Evolutionary conservation across 2,888 invertebrate species (phyloP).

Genomic region (Phyto melanocephala): DNA sequence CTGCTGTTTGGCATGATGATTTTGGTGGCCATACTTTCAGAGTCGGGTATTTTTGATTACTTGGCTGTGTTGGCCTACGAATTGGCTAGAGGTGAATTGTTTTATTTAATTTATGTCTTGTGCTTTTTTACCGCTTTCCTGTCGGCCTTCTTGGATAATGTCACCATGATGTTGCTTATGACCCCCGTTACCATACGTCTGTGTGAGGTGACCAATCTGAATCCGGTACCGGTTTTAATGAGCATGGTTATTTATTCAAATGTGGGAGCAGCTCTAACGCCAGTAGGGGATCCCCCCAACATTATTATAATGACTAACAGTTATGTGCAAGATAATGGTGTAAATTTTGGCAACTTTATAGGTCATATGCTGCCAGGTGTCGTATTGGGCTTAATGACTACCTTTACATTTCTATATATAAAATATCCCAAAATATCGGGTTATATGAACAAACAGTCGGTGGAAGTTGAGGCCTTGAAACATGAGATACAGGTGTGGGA

Average conservation of each 20-base stretch:
- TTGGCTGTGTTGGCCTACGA: slow-evolving; percentile 84
- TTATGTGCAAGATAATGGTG: slow-evolving; percentile 78
- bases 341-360: slow-evolving; percentile 88
- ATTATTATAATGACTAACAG: slow-evolving; percentile 75
- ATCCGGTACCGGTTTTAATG: slow-evolving; percentile 91
- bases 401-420: slow-evolving; percentile 84
- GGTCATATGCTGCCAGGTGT: slow-evolving; percentile 90
- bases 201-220: slow-evolving; percentile 91
- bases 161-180: slow-evolving; percentile 86
- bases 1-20: slow-evolving; percentile 89
- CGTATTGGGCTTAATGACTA: slow-evolving; percentile 82
- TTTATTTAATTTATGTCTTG: slow-evolving; percentile 85
- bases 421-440: slow-evolving; percentile 85
- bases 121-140: slow-evolving; percentile 84
- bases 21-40: slow-evolving; percentile 85
- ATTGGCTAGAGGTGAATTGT: slow-evolving; percentile 84
- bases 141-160: slow-evolving; percentile 87
- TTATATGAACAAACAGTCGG: slow-evolving; percentile 84
- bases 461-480: slow-evolving; percentile 83
- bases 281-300: slow-evolving; percentile 92
- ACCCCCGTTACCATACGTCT: slow-evolving; percentile 88
- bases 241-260: slow-evolving; percentile 92
- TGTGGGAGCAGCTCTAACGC: slow-evolving; percentile 93
- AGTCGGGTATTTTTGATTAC: slow-evolving; percentile 89
- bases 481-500: slow-evolving; percentile 91